Percentiles rank a stretch among this genome's conserved stretches.
Evolutionary conservation across 2,888 invertebrate genomes (phyloP).

Genomic region (Clepsis dumicolana): DNA sequence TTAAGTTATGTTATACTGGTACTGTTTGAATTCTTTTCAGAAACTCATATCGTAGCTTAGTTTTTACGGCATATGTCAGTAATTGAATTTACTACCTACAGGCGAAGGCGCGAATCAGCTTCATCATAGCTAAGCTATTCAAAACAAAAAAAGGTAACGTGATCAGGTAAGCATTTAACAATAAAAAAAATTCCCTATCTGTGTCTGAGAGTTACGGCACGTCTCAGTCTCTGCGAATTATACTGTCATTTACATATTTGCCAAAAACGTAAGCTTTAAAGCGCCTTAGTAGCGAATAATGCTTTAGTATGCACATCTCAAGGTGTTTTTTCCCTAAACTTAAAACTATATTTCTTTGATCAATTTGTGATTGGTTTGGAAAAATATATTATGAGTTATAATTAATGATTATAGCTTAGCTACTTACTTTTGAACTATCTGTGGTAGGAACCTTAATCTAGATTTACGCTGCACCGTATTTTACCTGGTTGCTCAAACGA

Average conservation of each 20-base stretch:
- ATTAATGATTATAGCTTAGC: no score
- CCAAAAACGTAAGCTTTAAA: conserved; percentile 32
- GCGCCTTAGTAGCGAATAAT: conserved; percentile 11
- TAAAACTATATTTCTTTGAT: no score
- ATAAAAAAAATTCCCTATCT: conserved; percentile 6
- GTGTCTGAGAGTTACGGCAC: neutral
- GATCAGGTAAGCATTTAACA: conserved; percentile 5
- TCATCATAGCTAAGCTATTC: neutral
- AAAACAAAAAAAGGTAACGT: neutral
- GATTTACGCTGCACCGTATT: conserved; percentile 1
- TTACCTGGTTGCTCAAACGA: conserved; percentile 5
- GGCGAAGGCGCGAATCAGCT: neutral
- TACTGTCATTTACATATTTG: conserved; percentile 23
- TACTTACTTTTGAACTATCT: neutral
- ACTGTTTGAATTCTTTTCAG: no score
- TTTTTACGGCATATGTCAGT: no score
- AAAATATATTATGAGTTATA: neutral
- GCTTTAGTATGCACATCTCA: neutral
- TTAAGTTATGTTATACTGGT: no score
- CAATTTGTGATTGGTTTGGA: neutral
- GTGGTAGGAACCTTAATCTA: neutral
- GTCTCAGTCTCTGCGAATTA: conserved; percentile 4
- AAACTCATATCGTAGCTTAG: no score
- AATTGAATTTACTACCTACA: neutral
- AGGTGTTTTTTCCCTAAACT: neutral